phyloP scores from a whole-genome alignment of 2,888 invertebrate genomes.

The Rhagonycha fulva region DNA sequence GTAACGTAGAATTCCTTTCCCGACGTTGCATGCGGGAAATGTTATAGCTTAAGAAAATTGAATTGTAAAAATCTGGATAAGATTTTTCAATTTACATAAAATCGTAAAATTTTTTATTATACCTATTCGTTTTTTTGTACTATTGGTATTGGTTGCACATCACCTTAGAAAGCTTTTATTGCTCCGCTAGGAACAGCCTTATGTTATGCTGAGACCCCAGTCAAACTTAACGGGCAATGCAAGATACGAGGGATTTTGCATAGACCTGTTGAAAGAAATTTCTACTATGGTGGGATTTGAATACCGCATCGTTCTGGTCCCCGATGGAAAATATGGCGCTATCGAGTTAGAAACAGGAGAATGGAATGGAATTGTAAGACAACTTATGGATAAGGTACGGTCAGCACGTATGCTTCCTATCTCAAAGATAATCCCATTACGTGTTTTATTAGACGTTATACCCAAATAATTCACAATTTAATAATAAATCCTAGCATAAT shows the following conservation, averaged over 20 bases:
- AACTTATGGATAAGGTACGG: constrained; percentile 68
- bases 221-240: constrained; percentile 63
- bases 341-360: constrained; percentile 73
- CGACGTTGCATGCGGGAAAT: not conserved
- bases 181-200: constrained; percentile 51
- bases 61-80: not conserved
- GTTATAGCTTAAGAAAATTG: not conserved
- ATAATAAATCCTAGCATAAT: not conserved
- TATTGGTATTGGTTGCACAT: constrained; percentile 14
- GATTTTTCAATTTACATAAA: not conserved
- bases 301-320: constrained; percentile 67
- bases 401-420: not conserved
- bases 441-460: not conserved
- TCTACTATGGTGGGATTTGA: constrained; percentile 68
- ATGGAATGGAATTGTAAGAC: constrained; percentile 73
- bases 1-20: not conserved
- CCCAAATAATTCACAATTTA: not conserved
- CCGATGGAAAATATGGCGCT: constrained; percentile 73
- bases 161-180: constrained; percentile 28
- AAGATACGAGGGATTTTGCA: constrained; percentile 74
- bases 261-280: constrained; percentile 69
- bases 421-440: not conserved
- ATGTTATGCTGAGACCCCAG: constrained; percentile 53
- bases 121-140: constrained; percentile 18
- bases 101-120: not conserved